Percentiles rank a stretch among this genome's conserved stretches.
phyloP scores from a whole-genome alignment of 2,888 invertebrate genomes.

The Brachynemurus nebulosus region DNA sequence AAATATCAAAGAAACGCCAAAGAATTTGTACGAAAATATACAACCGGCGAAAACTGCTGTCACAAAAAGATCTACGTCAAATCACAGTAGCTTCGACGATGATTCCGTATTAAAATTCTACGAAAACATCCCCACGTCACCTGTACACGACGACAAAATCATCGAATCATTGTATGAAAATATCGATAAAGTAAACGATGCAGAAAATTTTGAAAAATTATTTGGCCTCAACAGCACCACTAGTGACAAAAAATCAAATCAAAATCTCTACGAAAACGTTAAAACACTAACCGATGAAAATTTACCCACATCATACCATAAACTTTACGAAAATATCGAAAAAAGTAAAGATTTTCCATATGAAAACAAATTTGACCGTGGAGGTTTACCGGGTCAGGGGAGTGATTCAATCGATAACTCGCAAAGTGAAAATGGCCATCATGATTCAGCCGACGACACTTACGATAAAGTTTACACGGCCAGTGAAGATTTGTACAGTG shows the following conservation, averaged over 20 bases:
- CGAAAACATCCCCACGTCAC: conserved; percentile 9
- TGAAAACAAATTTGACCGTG: neutral
- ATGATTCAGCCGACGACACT: conserved; percentile 16
- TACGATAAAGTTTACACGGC: conserved; percentile 6
- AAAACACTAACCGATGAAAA: conserved; percentile 5
- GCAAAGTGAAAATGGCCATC: conserved; percentile 11
- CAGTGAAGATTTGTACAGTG: conserved; percentile 24
- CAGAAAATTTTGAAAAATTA: conserved; percentile 12
- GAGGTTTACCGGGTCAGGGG: too few relatives aligned
- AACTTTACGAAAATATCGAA: conserved; percentile 4
- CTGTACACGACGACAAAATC: conserved; percentile 13
- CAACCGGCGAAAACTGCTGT: too few relatives aligned
- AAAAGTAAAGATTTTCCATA: neutral
- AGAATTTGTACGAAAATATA: too few relatives aligned
- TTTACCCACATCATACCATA: conserved; percentile 1
- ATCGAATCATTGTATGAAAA: conserved; percentile 17
- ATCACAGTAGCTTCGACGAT: conserved; percentile 1
- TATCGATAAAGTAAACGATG: conserved; percentile 13
- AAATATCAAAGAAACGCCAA: neutral
- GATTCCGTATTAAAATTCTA: conserved; percentile 6
- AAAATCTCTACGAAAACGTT: conserved; percentile 5
- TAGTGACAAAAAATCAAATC: neutral
- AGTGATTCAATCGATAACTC: conserved; percentile 9
- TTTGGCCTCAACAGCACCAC: neutral
- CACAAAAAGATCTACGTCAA: too few relatives aligned